A percentile compares a stretch with the other conserved stretches of the same genome.
Conservation (phyloP, 2,888 invertebrate species). For the Archaeoteleia sp. region DNA sequence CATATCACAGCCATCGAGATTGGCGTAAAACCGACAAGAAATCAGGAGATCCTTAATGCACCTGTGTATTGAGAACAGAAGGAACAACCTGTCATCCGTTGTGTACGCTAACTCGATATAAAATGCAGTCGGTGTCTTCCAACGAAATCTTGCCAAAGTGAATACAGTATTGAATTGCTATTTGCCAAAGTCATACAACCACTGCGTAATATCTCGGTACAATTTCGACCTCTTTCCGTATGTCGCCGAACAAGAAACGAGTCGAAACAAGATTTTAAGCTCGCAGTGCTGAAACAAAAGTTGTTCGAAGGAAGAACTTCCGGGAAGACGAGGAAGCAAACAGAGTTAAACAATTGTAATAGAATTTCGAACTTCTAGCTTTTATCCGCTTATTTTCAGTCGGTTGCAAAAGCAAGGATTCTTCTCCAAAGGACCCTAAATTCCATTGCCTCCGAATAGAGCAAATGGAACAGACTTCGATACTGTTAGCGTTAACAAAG, state of each 20-base stretch:
- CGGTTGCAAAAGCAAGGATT: not conserved
- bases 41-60: no score
- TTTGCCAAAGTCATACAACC: slow-evolving; percentile 33
- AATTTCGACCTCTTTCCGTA: slow-evolving; percentile 40
- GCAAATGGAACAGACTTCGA: slow-evolving; percentile 4
- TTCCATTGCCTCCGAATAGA: not conserved
- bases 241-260: slow-evolving; percentile 35
- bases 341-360: slow-evolving; percentile 45
- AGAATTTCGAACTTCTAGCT: slow-evolving; percentile 2
- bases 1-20: no score
- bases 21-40: no score
- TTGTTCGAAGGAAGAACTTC: slow-evolving; percentile 16
- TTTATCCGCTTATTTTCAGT: slow-evolving; percentile 25
- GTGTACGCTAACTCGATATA: not conserved
- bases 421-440: slow-evolving; percentile 9
- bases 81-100: no score
- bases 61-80: no score
- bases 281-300: slow-evolving; percentile 41
- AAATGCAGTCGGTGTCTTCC: not conserved
- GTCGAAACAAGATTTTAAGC: slow-evolving; percentile 45
- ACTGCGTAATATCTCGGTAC: slow-evolving; percentile 25
- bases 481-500: slow-evolving; percentile 11
- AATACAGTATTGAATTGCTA: slow-evolving; percentile 40
- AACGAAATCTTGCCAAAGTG: slow-evolving; percentile 22
- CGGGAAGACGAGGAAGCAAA: slow-evolving; percentile 13